Conservation (phyloP, 2,113 vertebrate species). For the Phylloscopus trochiloides region DNA sequence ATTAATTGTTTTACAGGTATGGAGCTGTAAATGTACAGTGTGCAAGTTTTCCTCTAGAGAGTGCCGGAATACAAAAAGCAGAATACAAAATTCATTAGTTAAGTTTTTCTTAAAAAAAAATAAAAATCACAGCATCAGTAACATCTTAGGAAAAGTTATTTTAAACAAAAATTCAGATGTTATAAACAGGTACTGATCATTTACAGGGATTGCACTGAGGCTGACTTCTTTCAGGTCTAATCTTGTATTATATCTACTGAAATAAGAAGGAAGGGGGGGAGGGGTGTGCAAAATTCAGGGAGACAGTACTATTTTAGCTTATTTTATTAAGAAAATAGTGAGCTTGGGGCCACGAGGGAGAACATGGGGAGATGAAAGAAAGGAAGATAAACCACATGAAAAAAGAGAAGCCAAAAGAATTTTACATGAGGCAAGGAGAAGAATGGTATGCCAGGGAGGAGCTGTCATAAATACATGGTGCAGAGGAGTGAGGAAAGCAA, state of each 20-base stretch:
- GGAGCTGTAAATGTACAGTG: neutral
- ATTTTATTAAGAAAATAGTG: neutral
- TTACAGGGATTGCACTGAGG: neutral
- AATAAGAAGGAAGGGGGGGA: neutral
- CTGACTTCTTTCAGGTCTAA: neutral
- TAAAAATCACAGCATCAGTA: neutral
- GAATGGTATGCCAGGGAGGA: neutral
- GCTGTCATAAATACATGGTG: neutral
- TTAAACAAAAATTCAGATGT: neutral
- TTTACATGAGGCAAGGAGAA: neutral
- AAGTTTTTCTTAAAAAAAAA: neutral
- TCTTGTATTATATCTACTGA: neutral
- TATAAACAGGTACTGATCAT: neutral
- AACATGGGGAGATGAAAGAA: neutral
- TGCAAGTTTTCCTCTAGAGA: neutral
- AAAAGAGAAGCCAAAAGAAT: neutral
- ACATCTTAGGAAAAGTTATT: neutral
- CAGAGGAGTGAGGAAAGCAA: neutral
- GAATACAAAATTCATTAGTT: neutral
- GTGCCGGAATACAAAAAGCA: neutral
- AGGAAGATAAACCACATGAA: neutral
- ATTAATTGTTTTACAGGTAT: neutral
- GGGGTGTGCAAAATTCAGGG: neutral
- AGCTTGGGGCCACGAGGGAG: neutral
- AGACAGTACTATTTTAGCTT: neutral